A percentile compares a stretch with the other conserved stretches of the same genome.
Conservation (phyloP, 1,140 invertebrate genomes). For the Venustaconcha ellipsiformis region DNA sequence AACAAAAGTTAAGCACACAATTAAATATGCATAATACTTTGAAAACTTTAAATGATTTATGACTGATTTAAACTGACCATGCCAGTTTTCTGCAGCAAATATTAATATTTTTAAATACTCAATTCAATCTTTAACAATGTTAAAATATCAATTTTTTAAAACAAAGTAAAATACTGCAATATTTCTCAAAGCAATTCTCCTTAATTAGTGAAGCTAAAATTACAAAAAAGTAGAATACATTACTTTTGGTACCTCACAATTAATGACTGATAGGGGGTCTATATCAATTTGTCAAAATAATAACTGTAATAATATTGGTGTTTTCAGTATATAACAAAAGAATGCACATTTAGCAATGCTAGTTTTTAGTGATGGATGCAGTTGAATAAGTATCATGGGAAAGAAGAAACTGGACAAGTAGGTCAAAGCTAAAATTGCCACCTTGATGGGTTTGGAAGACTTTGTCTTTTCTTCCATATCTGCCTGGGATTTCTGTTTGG, state of each 20-base stretch:
- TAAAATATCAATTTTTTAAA: too few species aligned
- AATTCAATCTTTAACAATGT: too few species aligned
- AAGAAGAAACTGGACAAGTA: not conserved
- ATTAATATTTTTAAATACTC: too few species aligned
- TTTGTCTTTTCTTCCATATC: constrained; percentile 42
- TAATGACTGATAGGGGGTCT: not conserved
- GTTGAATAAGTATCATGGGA: not conserved
- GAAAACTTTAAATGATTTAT: too few species aligned
- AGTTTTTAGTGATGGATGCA: not conserved
- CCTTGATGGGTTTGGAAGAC: constrained; percentile 39
- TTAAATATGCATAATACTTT: too few species aligned
- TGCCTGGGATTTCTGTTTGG: constrained; percentile 45
- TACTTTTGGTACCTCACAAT: not conserved
- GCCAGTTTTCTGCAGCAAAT: too few species aligned
- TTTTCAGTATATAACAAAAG: not conserved
- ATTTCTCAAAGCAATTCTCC: too few species aligned
- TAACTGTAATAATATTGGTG: not conserved
- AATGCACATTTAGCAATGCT: not conserved
- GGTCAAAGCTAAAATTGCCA: constrained; percentile 12
- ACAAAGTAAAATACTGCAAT: too few species aligned
- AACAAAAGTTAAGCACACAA: too few species aligned
- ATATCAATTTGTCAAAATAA: not conserved
- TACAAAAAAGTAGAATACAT: not conserved
- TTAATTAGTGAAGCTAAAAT: not conserved
- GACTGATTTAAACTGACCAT: too few species aligned